Percentiles rank a stretch among this genome's conserved stretches.
phyloP scores from a whole-genome alignment of 2,888 invertebrate genomes.

The Ellobium chinense region DNA sequence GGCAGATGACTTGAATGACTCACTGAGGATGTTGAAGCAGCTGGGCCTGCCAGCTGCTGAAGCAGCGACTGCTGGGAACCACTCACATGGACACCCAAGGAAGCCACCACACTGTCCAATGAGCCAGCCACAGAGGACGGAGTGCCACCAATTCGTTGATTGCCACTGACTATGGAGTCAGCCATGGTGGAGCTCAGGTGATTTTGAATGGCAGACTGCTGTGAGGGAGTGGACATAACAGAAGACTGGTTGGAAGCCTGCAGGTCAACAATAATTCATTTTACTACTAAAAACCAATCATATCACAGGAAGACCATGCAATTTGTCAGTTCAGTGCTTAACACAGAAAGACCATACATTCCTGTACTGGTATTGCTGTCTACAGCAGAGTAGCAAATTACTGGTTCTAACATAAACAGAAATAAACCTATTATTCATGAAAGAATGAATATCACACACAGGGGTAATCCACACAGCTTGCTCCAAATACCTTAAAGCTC shows the following conservation, averaged over 20 bases:
- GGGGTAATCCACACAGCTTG: no score
- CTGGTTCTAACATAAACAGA: no score
- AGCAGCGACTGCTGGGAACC: slow-evolving; percentile 37
- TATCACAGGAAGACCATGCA: no score
- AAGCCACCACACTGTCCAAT: slow-evolving; percentile 10
- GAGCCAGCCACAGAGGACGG: not conserved
- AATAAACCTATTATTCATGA: no score
- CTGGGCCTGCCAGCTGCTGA: slow-evolving; percentile 34
- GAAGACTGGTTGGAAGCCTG: slow-evolving; percentile 30
- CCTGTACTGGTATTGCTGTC: no score
- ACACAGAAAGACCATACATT: no score
- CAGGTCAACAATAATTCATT: no score
- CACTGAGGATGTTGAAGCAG: slow-evolving; percentile 4
- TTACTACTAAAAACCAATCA: no score
- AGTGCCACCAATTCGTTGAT: slow-evolving; percentile 31
- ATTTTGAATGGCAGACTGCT: slow-evolving; percentile 40
- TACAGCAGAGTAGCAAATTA: no score
- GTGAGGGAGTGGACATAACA: slow-evolving; percentile 6
- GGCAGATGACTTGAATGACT: slow-evolving; percentile 20
- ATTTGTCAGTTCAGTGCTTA: no score
- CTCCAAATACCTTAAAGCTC: no score
- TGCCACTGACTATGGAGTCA: slow-evolving; percentile 2
- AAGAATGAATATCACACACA: no score
- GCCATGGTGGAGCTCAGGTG: slow-evolving; percentile 29
- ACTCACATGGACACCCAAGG: slow-evolving; percentile 13